These are phyloP conservation scores for Gortyna flavago DNA, from an alignment of 2,888 invertebrate species.

Conservation along the genomic window DNA sequence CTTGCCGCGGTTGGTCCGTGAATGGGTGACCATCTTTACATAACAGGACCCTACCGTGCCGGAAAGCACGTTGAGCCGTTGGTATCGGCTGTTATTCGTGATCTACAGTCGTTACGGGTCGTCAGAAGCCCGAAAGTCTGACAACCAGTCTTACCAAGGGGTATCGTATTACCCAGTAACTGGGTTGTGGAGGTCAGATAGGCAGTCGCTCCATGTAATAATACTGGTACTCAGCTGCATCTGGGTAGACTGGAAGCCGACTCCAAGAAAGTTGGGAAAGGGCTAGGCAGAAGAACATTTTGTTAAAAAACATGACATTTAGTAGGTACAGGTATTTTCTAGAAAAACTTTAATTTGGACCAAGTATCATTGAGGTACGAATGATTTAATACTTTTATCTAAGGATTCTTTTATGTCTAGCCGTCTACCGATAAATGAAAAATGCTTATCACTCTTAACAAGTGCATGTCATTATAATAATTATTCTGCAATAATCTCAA, in stretches of 20 bases:
- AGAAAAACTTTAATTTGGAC: not conserved
- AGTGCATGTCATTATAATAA: conserved; percentile 9
- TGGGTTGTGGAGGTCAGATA: too few species aligned
- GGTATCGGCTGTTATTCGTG: not conserved
- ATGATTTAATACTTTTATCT: conserved; percentile 11
- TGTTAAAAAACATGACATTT: not conserved
- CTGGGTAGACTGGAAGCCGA: too few species aligned
- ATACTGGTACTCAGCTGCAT: too few species aligned
- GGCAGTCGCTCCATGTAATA: too few species aligned
- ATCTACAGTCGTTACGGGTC: not conserved
- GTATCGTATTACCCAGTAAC: not conserved
- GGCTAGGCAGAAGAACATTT: not conserved
- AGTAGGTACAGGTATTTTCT: not conserved
- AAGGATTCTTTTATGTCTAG: not conserved
- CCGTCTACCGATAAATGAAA: conserved; percentile 19
- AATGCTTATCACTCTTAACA: conserved; percentile 1
- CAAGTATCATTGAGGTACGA: not conserved
- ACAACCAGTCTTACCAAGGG: not conserved
- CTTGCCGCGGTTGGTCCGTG: not conserved
- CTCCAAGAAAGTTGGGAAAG: too few species aligned
- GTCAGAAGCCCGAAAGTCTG: not conserved
- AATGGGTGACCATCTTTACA: not conserved
- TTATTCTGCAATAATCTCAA: not conserved
- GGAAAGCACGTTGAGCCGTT: not conserved
- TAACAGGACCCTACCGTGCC: not conserved